Conservation (phyloP, 2,797 vertebrate species). For the Sebastes taczanowskii region DNA sequence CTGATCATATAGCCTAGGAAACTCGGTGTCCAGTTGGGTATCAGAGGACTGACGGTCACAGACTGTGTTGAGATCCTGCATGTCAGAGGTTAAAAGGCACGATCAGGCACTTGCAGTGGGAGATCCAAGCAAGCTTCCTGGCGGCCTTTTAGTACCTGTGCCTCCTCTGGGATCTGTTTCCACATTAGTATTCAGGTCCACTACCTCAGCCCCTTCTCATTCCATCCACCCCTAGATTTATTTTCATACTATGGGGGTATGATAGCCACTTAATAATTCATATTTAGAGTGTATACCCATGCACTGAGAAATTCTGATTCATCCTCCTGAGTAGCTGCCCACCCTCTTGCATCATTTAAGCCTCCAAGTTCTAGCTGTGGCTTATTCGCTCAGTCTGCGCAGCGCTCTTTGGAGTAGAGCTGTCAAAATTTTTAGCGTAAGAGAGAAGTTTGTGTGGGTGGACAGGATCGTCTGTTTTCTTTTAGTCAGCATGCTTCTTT, state of each 20-base stretch:
- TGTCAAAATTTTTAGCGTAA: constrained; percentile 71
- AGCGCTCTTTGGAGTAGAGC: constrained; percentile 76
- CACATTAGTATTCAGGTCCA: constrained; percentile 82
- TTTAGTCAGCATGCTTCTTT: constrained; percentile 74
- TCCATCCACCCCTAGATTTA: constrained; percentile 81
- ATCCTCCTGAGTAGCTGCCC: constrained; percentile 83
- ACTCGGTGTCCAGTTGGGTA: neutral
- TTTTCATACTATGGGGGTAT: constrained; percentile 87
- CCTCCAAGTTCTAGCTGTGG: constrained; percentile 71
- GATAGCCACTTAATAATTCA: constrained; percentile 88
- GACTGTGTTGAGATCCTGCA: constrained; percentile 34
- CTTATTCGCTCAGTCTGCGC: constrained; percentile 65
- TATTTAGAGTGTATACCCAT: constrained; percentile 86
- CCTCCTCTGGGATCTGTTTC: constrained; percentile 65
- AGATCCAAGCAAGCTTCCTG: constrained; percentile 60
- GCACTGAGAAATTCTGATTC: constrained; percentile 89
- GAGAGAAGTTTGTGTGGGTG: constrained; percentile 67
- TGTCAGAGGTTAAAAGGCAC: constrained; percentile 72
- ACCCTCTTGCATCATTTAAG: constrained; percentile 86
- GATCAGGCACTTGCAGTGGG: constrained; percentile 53
- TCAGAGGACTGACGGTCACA: neutral
- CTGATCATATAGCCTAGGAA: neutral
- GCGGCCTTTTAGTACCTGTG: constrained; percentile 65
- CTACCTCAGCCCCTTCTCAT: constrained; percentile 72
- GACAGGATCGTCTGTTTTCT: constrained; percentile 68